Evolutionary conservation across 1,140 invertebrate genomes (phyloP), one percentile per base, ranked within the genome.

Genomic region (Bradynema listronoti): DNA sequence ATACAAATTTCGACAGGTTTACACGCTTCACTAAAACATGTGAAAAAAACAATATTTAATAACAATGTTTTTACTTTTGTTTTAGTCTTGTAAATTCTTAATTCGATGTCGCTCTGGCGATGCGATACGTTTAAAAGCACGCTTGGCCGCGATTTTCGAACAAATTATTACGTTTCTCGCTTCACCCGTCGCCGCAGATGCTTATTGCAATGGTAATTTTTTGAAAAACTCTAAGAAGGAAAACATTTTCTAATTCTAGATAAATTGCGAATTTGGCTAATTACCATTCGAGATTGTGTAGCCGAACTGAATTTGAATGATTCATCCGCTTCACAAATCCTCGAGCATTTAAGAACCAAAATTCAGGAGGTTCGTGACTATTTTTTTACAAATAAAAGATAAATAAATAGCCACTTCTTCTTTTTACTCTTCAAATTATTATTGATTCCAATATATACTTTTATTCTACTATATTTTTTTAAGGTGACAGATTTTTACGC

Each of bases 1-100:
- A 56, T 68, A 68, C 46, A 69, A 69, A 61, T 69, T 72, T 33
- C 29, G 42, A 16, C 60, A 72, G 46, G 62, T 66, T 32, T 19
- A 9, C 27, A 42, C 1, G 22, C n/a, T 59, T 5, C 22, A 33
- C 33, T n/a, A 2, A 53, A 22, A 33, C 22, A 19, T 11, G 22
- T 19, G n/a, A n/a, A n/a, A n/a, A n/a, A n/a, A n/a, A n/a, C n/a
- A n/a, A n/a, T n/a, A n/a, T n/a, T n/a, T n/a, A 22, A 4, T 52
- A 4, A 70, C 30, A 24, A 25, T 19, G 7, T 16, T 57, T 11
- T 5, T 14, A 58, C 24, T 14, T 19, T 53, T 14, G 16, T 66
- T 60, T 27, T 46, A 56, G n/a, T 69, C 63, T 22, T 65, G 69
- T 41, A 30, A 7, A 25, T 54, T 39, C 25, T 29, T 60, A 14